phyloP scores from a whole-genome alignment of 2,888 invertebrate genomes.

The Spodoptera exigua region DNA sequence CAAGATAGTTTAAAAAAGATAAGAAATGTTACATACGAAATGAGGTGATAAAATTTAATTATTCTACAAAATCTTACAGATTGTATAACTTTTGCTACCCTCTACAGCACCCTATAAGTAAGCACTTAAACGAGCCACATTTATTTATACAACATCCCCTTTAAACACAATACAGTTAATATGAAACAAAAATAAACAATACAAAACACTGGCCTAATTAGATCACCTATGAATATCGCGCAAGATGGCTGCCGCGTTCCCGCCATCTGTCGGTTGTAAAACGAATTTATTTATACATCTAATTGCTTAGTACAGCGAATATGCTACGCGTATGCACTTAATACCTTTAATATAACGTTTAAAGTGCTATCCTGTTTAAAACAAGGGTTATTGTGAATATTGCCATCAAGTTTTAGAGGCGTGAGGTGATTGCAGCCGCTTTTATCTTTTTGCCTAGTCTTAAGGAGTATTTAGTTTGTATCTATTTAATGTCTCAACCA shows the following conservation, averaged over 20 bases:
- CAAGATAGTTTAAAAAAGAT: too few relatives aligned
- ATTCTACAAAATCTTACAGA: background rate
- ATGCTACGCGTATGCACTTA: conserved; percentile 84
- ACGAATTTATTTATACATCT: conserved; percentile 87
- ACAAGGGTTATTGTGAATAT: conserved; percentile 75
- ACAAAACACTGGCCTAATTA: conserved; percentile 72
- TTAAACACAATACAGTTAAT: conserved; percentile 59
- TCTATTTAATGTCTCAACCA: too few relatives aligned
- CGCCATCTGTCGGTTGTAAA: conserved; percentile 86
- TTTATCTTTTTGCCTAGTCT: conserved; percentile 63
- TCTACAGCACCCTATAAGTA: conserved; percentile 14
- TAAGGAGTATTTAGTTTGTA: conserved; percentile 3
- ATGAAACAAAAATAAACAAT: conserved; percentile 75
- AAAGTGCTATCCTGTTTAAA: conserved; percentile 79
- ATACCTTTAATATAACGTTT: conserved; percentile 82
- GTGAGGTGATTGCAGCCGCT: conserved; percentile 62
- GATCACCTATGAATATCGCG: conserved; percentile 82
- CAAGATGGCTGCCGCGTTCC: conserved; percentile 79
- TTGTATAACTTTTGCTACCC: conserved; percentile 2
- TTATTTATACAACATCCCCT: conserved; percentile 37
- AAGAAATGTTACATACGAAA: too few relatives aligned
- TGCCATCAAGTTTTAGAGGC: conserved; percentile 80
- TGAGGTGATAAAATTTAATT: too few relatives aligned
- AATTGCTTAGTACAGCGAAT: conserved; percentile 81
- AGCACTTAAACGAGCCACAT: conserved; percentile 26